Evolutionary conservation across 64 coral and sea anemone species (phyloP).

Genomic region (Cladopsammia gracilis): DNA sequence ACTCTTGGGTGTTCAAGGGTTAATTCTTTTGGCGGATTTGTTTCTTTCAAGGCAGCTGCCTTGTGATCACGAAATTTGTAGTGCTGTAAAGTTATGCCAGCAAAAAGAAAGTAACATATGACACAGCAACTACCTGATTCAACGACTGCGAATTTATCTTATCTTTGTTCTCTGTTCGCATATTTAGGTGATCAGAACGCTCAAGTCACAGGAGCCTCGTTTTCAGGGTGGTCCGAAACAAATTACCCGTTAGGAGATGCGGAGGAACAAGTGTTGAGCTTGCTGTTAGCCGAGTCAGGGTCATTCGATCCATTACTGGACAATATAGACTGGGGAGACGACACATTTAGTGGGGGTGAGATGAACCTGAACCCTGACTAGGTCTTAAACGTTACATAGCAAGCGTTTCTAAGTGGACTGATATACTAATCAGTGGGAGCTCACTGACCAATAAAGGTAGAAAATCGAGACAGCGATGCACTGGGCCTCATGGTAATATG

Average conservation of each 20-base stretch:
- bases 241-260: constrained; percentile 62
- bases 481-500: too few relatives aligned
- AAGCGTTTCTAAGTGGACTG: too few relatives aligned
- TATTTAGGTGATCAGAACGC: constrained; percentile 19
- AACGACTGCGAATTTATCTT: not conserved
- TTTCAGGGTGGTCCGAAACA: constrained; percentile 33
- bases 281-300: constrained; percentile 69
- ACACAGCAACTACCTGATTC: not conserved
- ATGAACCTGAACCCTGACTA: constrained; percentile 46
- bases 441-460: too few relatives aligned
- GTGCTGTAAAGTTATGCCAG: too few relatives aligned
- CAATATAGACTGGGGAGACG: constrained; percentile 49
- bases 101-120: too few relatives aligned
- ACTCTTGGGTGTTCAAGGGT: too few relatives aligned
- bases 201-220: not conserved
- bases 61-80: too few relatives aligned
- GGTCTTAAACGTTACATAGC: not conserved
- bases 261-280: constrained; percentile 61
- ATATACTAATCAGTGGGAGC: too few relatives aligned
- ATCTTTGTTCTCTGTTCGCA: not conserved
- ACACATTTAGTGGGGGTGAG: not conserved
- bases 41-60: too few relatives aligned
- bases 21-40: too few relatives aligned
- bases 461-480: too few relatives aligned
- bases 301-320: constrained; percentile 69